A percentile compares a stretch with the other conserved stretches of the same genome.
Evolutionary conservation across 2,888 invertebrate species (phyloP).

Genomic region (Atherix ibis): DNA sequence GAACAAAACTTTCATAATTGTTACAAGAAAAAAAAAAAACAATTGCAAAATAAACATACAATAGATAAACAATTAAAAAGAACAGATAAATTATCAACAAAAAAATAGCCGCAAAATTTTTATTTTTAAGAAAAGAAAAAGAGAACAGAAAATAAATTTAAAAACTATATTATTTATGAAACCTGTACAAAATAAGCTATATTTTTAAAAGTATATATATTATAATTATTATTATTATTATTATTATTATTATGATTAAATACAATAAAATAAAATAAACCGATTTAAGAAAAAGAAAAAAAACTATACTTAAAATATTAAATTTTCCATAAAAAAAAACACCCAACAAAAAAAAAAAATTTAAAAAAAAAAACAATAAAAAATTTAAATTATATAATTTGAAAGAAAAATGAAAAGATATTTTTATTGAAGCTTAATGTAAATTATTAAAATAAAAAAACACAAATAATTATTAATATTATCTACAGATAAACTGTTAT

Average conservation of each 20-base stretch:
- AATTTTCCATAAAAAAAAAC: slow-evolving; percentile 1
- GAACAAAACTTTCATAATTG: too few relatives aligned
- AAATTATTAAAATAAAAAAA: too few relatives aligned
- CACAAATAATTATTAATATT: too few relatives aligned
- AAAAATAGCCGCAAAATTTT: not conserved
- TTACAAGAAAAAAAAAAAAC: too few relatives aligned
- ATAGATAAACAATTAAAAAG: too few relatives aligned
- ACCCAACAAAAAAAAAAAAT: not conserved
- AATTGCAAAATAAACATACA: too few relatives aligned
- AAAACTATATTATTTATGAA: not conserved
- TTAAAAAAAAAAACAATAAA: slow-evolving; percentile 5
- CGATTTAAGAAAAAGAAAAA: too few relatives aligned
- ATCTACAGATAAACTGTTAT: too few relatives aligned
- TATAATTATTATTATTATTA: slow-evolving; percentile 2
- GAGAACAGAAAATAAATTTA: not conserved
- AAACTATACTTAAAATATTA: slow-evolving; percentile 6
- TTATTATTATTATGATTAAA: slow-evolving; percentile 4
- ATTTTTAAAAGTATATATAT: too few relatives aligned
- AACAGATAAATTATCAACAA: not conserved
- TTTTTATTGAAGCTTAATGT: too few relatives aligned
- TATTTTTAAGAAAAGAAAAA: not conserved
- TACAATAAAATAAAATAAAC: not conserved
- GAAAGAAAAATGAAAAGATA: too few relatives aligned
- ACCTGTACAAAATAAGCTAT: too few relatives aligned
- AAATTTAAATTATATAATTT: slow-evolving; percentile 4